Percentiles rank a stretch among this genome's conserved stretches.
phyloP scores from a whole-genome alignment of 1,140 invertebrate species.

The Saccostrea glomerata region DNA sequence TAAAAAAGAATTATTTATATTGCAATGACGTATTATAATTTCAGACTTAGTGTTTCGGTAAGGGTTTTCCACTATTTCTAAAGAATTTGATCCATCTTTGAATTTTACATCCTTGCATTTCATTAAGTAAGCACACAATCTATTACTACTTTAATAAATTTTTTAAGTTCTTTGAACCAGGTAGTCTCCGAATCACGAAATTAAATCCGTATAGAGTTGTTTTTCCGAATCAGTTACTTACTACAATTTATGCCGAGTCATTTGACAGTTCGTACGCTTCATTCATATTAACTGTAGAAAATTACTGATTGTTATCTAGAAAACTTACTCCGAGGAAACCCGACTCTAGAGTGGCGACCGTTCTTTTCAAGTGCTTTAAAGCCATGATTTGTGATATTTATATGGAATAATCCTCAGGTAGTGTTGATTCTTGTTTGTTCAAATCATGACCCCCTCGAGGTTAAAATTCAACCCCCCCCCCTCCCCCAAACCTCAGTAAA shows the following conservation, averaged over 20 bases:
- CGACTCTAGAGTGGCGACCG: neutral
- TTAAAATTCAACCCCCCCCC: too few relatives aligned
- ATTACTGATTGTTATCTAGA: constrained; percentile 8
- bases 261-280: constrained; percentile 29
- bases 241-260: constrained; percentile 28
- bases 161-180: neutral
- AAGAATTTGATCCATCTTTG: neutral
- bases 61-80: neutral
- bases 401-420: too few relatives aligned
- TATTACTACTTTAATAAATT: neutral
- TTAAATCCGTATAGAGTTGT: neutral
- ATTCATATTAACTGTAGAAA: constrained; percentile 35
- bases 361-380: too few relatives aligned
- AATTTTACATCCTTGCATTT: neutral
- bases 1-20: too few relatives aligned
- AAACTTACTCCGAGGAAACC: neutral
- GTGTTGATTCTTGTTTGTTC: too few relatives aligned
- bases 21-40: too few relatives aligned
- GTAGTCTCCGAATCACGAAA: neutral
- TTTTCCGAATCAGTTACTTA: constrained; percentile 6
- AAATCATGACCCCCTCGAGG: too few relatives aligned
- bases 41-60: too few relatives aligned
- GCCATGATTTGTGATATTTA: too few relatives aligned
- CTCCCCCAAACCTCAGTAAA: too few relatives aligned
- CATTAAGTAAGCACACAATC: neutral